Evolutionary conservation across 2,888 invertebrate genomes (phyloP).

Genomic region (Hipparchia semele): DNA sequence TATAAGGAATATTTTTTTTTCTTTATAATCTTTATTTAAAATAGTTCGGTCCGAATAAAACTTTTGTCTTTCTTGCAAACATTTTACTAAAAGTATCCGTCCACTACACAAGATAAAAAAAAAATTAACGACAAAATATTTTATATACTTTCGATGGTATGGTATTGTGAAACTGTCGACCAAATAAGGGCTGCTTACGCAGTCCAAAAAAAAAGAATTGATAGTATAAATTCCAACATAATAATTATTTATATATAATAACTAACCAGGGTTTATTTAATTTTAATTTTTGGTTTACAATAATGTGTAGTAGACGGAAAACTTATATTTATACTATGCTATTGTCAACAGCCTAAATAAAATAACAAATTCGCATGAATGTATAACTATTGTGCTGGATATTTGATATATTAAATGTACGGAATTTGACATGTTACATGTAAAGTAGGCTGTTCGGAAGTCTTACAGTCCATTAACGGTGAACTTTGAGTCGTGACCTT

Average conservation of each 20-base stretch:
- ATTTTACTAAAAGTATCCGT: neutral
- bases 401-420: constrained; percentile 47
- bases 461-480: constrained; percentile 33
- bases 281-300: neutral
- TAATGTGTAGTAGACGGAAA: constrained; percentile 8
- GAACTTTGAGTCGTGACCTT: constrained; percentile 32
- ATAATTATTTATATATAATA: too few species aligned
- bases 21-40: too few species aligned
- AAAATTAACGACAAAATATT: neutral
- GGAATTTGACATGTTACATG: constrained; percentile 3
- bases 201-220: too few species aligned
- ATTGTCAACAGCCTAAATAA: constrained; percentile 56
- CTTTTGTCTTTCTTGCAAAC: neutral
- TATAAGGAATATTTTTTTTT: neutral
- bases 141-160: too few species aligned
- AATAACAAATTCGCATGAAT: constrained; percentile 63
- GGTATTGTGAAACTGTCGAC: too few species aligned
- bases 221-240: too few species aligned
- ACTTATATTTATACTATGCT: neutral
- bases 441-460: constrained; percentile 28
- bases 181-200: too few species aligned
- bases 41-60: neutral
- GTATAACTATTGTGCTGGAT: constrained; percentile 63
- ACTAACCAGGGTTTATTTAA: too few species aligned
- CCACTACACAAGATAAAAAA: neutral